Evolutionary conservation across 2,113 vertebrate species (phyloP).

Genomic region (Paratilapia polleni): DNA sequence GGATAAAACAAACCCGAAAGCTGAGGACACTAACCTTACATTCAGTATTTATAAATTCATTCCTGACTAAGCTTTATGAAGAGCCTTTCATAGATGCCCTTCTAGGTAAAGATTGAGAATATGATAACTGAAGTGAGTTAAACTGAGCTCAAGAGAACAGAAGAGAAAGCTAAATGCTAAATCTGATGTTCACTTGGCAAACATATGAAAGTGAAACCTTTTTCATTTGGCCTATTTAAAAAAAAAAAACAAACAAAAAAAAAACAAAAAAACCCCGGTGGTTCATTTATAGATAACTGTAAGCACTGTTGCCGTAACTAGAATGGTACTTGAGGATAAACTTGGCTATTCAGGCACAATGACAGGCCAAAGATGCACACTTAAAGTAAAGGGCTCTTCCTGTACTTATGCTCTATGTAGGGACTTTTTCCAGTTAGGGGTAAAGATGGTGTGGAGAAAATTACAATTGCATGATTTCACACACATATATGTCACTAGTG

Average conservation of each 20-base stretch:
- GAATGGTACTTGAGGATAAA: conserved; percentile 1
- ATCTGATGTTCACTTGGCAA: not conserved
- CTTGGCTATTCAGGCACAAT: not conserved
- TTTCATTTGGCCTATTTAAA: not conserved
- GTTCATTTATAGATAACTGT: too few relatives aligned
- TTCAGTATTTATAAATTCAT: not conserved
- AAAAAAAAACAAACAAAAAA: too few relatives aligned
- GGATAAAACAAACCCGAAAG: not conserved
- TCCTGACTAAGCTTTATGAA: not conserved
- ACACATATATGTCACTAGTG: not conserved
- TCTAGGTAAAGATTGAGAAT: conserved; percentile 1
- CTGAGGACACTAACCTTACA: not conserved
- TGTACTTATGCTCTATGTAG: not conserved
- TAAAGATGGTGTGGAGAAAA: not conserved
- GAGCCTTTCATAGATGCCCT: not conserved
- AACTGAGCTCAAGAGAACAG: not conserved
- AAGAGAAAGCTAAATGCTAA: not conserved
- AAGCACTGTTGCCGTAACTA: not conserved
- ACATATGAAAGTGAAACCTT: not conserved
- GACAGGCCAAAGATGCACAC: not conserved
- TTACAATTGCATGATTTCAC: not conserved
- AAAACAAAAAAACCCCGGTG: too few relatives aligned
- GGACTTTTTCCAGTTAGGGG: not conserved
- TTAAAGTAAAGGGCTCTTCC: not conserved
- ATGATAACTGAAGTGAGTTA: not conserved